phyloP scores from a whole-genome alignment of 1,140 invertebrate genomes.

The Danaus plexippus region DNA sequence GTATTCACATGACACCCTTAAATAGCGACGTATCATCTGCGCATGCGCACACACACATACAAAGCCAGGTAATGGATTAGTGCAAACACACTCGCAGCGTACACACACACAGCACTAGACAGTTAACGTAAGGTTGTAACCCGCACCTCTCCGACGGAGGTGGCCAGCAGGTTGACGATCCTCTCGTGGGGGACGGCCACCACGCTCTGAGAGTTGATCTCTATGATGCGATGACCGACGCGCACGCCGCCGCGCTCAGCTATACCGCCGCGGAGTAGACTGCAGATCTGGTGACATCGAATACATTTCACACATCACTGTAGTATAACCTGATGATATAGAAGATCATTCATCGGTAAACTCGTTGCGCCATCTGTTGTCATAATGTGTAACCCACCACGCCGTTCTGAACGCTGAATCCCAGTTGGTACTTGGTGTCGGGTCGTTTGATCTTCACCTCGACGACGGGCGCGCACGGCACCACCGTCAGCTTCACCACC shows the following conservation, averaged over 20 bases:
- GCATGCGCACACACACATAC: too few species aligned
- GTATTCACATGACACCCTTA: too few species aligned
- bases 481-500: constrained; percentile 98
- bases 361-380: too few species aligned
- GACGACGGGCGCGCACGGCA: constrained; percentile 99
- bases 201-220: constrained; percentile 99
- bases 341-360: too few species aligned
- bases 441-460: constrained; percentile 99
- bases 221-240: constrained; percentile 99
- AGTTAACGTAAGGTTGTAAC: constrained; percentile 23
- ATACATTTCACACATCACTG: neutral
- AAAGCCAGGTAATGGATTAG: neutral
- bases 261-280: constrained; percentile 96
- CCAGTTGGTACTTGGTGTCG: constrained; percentile 99
- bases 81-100: neutral
- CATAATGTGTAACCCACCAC: constrained; percentile 81
- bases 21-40: too few species aligned
- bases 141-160: constrained; percentile 97
- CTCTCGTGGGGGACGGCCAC: constrained; percentile 99
- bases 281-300: constrained; percentile 87
- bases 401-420: constrained; percentile 99
- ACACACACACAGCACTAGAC: too few species aligned
- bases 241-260: constrained; percentile 98
- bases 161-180: constrained; percentile 98
- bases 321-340: neutral